Base-by-base conservation (phyloP, 2,888 invertebrate species). In the Eulithis testata region DNA sequence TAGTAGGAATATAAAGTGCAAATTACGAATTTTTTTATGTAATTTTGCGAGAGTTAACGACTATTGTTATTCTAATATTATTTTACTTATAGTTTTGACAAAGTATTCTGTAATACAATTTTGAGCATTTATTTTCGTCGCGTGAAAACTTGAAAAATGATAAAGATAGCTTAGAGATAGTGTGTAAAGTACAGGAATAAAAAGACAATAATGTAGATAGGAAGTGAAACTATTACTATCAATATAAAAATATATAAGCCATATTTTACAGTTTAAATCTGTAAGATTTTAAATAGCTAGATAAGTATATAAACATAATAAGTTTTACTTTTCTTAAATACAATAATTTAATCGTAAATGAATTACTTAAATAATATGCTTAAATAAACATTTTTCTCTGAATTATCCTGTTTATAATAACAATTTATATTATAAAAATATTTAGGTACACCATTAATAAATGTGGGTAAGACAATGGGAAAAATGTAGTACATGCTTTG, bases 151-250 rank as follows among this genome's bases (percentile, higher is more conserved):
- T 69, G 76, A 75, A 68, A 76, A 76, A 69, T 75, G 75, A 58
- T 72, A 73, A 69, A 66, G 6, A 31, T 31, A 75, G 79, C 80
- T 81, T 76, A 78, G 69, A 65, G 55, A 65, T 75, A 75, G 72
- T 76, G 74, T 71, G 69, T 54, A 64, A 75, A 76, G 60, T 76
- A 63, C 73, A 76, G 69, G 70, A 72, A 81, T 68, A 59, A 45
- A 64, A 56, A 76, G 77, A 80, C 73, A 80, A 74, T 71, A 75
- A 74, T n/a, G 75, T 82, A 79, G 72, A 65, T 63, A 72, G 59
- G 65, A 66, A 66, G 63, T 36, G 27, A 69, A 66, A 50, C 58
- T 60, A 64, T 58, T 65, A 64, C 68, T 64, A 70, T 65, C 60
- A 47, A 62, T 71, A 73, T 64, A 73, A 70, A 73, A 73, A 73